Percentiles rank a stretch among this genome's conserved stretches.
These are phyloP conservation scores for Bolinopsis microptera DNA, from an alignment of 37 sponge, comb jelly and placozoan genomes.

Conservation along the genomic window DNA sequence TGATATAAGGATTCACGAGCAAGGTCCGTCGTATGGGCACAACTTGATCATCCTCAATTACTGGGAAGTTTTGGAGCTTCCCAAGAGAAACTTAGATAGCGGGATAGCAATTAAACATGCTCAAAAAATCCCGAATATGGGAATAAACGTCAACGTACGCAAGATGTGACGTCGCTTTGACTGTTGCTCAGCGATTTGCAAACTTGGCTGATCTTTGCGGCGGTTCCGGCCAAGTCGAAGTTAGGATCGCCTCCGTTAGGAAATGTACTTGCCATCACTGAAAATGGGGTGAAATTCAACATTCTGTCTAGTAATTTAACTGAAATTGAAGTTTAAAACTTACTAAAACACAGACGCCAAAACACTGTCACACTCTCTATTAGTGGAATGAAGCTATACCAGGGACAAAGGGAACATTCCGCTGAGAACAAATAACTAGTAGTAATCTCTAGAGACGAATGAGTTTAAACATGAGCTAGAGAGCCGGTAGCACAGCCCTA, in stretches of 20 bases:
- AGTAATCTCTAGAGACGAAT: neutral
- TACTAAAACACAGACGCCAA: no score
- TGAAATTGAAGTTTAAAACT: no score
- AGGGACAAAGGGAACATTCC: no score
- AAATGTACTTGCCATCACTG: slow-evolving; percentile 64
- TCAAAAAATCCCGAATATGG: neutral
- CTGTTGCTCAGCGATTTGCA: slow-evolving; percentile 45
- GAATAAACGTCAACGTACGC: slow-evolving; percentile 1
- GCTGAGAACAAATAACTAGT: no score
- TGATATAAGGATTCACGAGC: neutral
- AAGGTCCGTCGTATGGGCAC: neutral
- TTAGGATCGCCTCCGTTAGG: slow-evolving; percentile 52
- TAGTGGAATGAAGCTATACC: no score
- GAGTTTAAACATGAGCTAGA: neutral
- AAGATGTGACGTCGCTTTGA: slow-evolving; percentile 7
- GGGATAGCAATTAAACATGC: neutral
- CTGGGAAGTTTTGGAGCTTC: neutral
- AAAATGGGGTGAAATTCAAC: neutral
- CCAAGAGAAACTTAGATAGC: neutral
- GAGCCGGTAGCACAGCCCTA: no score
- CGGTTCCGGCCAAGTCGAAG: slow-evolving; percentile 55
- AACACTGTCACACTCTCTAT: no score
- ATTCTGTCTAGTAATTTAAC: no score
- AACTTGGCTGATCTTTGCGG: slow-evolving; percentile 50
- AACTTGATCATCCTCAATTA: neutral